Percentiles rank a stretch among this genome's conserved stretches.
These are phyloP conservation scores for Myiotriccus ornatus DNA, from an alignment of 2,797 vertebrate genomes.

Conservation along the genomic window DNA sequence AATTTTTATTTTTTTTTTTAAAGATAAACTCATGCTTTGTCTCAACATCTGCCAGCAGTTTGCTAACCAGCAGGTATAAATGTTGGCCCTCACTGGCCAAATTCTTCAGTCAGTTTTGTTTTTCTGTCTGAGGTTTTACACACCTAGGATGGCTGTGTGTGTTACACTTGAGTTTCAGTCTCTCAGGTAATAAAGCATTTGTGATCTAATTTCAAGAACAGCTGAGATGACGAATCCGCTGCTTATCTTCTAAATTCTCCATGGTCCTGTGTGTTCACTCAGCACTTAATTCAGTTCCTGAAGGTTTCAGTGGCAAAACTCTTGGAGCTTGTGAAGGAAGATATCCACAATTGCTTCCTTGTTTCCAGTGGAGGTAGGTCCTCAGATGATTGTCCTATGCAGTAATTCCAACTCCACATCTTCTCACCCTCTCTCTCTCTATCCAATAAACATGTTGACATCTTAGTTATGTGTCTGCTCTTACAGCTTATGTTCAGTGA, in stretches of 20 bases:
- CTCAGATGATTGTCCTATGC: neutral
- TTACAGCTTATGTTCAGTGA: neutral
- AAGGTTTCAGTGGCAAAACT: neutral
- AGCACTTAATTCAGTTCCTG: neutral
- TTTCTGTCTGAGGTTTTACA: neutral
- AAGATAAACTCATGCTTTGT: neutral
- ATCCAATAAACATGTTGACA: neutral
- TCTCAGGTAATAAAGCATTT: neutral
- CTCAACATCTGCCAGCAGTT: neutral
- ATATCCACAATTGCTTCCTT: neutral
- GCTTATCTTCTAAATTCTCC: neutral
- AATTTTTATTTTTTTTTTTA: neutral
- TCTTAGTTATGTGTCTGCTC: neutral
- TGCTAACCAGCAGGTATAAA: neutral
- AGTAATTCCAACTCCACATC: neutral
- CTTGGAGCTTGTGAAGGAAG: neutral
- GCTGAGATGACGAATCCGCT: neutral
- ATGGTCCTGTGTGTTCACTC: neutral
- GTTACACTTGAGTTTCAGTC: neutral
- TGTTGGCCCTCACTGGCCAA: neutral
- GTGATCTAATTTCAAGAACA: neutral
- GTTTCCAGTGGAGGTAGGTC: neutral
- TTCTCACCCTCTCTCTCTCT: neutral
- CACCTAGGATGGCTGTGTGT: fast-evolving
- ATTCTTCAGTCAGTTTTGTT: neutral